Base-by-base conservation (phyloP, 2,888 invertebrate species). In the Mesodorylaimus sp. region DNA sequence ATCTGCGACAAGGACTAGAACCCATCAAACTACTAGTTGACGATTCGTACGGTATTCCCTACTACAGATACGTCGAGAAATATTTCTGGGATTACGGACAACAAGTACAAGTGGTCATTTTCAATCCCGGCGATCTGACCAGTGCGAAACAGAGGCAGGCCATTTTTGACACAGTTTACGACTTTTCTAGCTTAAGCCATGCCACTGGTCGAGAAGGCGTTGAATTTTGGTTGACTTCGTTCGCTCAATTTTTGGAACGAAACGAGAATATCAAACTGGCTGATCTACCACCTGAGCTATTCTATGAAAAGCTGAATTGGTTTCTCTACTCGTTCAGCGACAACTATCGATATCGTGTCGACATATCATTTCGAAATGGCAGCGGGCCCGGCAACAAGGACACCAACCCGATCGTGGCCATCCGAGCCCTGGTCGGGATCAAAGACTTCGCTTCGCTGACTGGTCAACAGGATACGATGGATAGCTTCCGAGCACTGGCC, bases 61-160 rank as follows among this genome's bases (percentile, higher is more conserved):
- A 60, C 48, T 60, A 60, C 47, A 45, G 55, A 13, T 54, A 53
- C 1, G 47, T 60, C 24, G 48, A 51, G 19, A 24, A 45, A 10
- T 38, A 46, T 24, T 46, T 46, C 37, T 46, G 47, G 47, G 13
- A n/a, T 3, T 87, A 84, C 67, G 86, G 87, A 0, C 86, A 5
- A 32, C 16, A 39, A 19, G 10, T 39, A 21, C 41, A 39, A 57
- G 51, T 64, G 7, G 64, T 64, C 5, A 58, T 65, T 36, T 65
- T 64, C 50, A 60, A 61, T 50, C 59, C 62, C 13, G 62, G 62
- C 1, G 60, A 65, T 52, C 39, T 64, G 25, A 50, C 60, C 19
- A 55, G 58, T 43, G 56, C 54, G 3, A 48, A 51, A 1, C 56
- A n/a, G 19, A 10, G 16, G 5, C 16, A 39, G 5, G 21, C 7